Conservation (phyloP, 2,888 invertebrate species). For the Seira musarum region DNA sequence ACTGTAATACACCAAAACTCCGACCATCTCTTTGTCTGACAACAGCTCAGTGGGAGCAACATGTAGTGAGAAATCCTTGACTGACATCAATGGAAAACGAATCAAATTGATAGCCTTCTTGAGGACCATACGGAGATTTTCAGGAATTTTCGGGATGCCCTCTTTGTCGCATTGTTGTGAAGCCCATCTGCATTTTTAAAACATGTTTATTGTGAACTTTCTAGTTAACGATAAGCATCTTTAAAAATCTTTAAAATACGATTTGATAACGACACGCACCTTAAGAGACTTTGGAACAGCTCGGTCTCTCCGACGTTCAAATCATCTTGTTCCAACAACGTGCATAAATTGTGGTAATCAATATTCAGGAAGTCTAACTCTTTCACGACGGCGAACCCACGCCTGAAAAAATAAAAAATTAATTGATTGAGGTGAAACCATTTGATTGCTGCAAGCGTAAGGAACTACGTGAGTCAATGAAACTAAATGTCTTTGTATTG, state of each 20-base stretch:
- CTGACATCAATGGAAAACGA: conserved; percentile 65
- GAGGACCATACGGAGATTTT: conserved; percentile 57
- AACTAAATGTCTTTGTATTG: background rate
- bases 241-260: background rate
- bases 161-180: conserved; percentile 59
- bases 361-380: conserved; percentile 63
- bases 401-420: conserved; percentile 30
- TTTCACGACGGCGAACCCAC: conserved; percentile 63
- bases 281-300: conserved; percentile 59
- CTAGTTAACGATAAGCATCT: no score
- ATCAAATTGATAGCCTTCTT: conserved; percentile 57
- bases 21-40: conserved; percentile 65
- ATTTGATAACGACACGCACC: conserved; percentile 24
- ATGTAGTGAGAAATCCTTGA: conserved; percentile 64
- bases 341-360: conserved; percentile 56
- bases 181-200: conserved; percentile 53
- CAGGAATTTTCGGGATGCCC: conserved; percentile 55
- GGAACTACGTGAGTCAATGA: background rate
- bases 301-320: conserved; percentile 65
- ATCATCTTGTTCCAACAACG: conserved; percentile 61
- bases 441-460: conserved; percentile 9
- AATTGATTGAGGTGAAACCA: no score
- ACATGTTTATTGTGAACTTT: background rate
- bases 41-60: conserved; percentile 65
- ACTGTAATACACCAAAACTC: conserved; percentile 65